Conservation (phyloP, 1,140 invertebrate genomes). For the Anoplophora glabripennis region DNA sequence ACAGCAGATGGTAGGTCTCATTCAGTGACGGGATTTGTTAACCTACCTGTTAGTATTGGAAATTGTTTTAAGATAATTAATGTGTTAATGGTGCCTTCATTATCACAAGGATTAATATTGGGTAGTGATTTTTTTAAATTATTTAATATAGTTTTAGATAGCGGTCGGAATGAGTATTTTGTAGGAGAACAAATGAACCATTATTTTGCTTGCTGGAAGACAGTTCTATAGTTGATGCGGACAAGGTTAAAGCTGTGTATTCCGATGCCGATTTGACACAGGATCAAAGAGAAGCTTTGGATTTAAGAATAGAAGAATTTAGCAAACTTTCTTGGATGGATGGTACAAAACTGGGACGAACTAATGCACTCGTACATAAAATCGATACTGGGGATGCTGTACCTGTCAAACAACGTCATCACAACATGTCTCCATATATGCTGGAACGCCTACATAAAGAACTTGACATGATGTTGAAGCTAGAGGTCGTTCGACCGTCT, state of each 20-base stretch:
- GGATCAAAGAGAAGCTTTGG: not conserved
- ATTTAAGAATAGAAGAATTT: not conserved
- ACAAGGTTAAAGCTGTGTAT: not conserved
- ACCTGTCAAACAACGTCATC: constrained; percentile 22
- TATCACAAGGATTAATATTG: not conserved
- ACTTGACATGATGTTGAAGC: not conserved
- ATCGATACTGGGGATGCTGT: not conserved
- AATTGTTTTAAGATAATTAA: not conserved
- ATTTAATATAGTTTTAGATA: not conserved
- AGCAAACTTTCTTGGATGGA: not conserved
- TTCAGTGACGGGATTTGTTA: not conserved
- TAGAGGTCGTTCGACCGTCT: constrained; percentile 15
- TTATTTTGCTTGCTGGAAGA: not conserved
- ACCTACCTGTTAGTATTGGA: not conserved
- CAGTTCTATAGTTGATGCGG: not conserved
- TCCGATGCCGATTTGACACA: not conserved
- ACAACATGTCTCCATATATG: constrained; percentile 8
- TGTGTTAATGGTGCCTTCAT: not conserved
- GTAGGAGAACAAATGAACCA: not conserved
- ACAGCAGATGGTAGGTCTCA: not conserved
- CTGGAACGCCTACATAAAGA: constrained; percentile 18
- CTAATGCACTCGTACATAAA: not conserved
- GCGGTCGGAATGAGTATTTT: not conserved
- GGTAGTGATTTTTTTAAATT: constrained; percentile 12
- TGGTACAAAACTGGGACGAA: not conserved